Evolutionary conservation across 2,113 vertebrate species (phyloP), one percentile per base, ranked within the genome.

Genomic region (Lathamus discolor): DNA sequence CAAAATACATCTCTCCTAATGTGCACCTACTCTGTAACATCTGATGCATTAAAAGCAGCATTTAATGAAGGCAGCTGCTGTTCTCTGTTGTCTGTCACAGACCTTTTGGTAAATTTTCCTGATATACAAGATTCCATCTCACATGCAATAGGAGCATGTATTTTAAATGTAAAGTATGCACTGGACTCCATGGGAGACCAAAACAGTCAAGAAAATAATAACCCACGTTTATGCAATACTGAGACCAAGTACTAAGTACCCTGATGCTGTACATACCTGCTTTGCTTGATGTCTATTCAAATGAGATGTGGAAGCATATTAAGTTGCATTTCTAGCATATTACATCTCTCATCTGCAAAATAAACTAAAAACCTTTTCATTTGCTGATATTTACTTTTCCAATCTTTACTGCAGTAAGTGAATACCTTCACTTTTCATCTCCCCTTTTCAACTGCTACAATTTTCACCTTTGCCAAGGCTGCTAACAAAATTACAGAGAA

Each of bases 201-300:
- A 61, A 75, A 69, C 5, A 67, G 68, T 14, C 75, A 87, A 77
- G 93, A 79, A 63, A 78, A 57, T 70, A 54, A 16, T 28, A 90
- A 82, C 46, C 15, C 10, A 8, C 62, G 63, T 63, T 57, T 79
- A 89, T 28, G n/a, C 20, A 82, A 31, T 31, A 55, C 59, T 41
- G 62, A 90, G 69, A 48, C 24, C 39, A 95, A 90, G 88, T 28
- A 44, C 43, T 46, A 95, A 89, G 87, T 33, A 41, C 48, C 43
- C 4, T 43, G 33, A 46, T 62, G 43, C 46, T 68, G 66, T 46
- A 76, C 7, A 85, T 59, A 51, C 55, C 51, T 35, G 49, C 61
- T 92, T 88, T 93, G 84, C 51, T 86, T 83, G 59, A 80, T 80
- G 48, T 52, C 54, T 90, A 64, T 82, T 86, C 78, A 93, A 90